Base-by-base conservation (phyloP, 2,113 vertebrate species). In the Ancistrus triradiatus region DNA sequence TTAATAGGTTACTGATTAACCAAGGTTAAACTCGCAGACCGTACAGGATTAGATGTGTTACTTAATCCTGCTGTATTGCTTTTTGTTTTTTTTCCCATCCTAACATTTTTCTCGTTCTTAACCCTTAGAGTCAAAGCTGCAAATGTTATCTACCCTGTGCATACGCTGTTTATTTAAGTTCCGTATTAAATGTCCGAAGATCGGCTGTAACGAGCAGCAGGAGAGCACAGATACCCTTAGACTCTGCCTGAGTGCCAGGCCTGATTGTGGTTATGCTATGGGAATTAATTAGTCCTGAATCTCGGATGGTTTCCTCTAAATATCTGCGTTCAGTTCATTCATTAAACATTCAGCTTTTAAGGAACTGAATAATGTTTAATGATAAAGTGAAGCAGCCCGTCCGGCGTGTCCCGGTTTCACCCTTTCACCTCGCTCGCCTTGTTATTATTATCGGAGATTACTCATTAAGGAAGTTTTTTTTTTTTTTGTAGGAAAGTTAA, bases 401-500 rank as follows among this genome's bases (percentile, higher is more conserved):
- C 22, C 14, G 13, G 19, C 48, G n/a, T 57, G 28, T n/a, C 18
- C 33, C 28, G 10, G 51, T 44, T 56, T 65, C 28, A 25, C 53
- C 18, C 38, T 44, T 56, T 65, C 28, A 25, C 53, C 18, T 46
- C 48, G 24, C 50, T 51, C n/a, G n/a, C 49, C n/a, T n/a, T n/a
- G n/a, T 61, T 8, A 14, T 58, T 62, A 28, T 52, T 59, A 56
- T 63, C 27, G 27, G 58, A 50, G 67, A 74, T 80, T 82, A 77
- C 46, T 74, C 73, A 76, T 75, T 83, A 49, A 71, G 63, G 22
- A 49, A 55, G 46, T 47, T 56, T 57, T 9, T 64, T 68, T n/a
- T n/a, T n/a, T n/a, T n/a, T n/a, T n/a, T n/a, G 48, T 37, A n/a
- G 17, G 68, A 72, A 48, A 22, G 59, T 80, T 80, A 81, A 85